A percentile compares a stretch with the other conserved stretches of the same genome.
Conservation (phyloP, 2,797 vertebrate genomes). For the Apogon hyalosoma region DNA sequence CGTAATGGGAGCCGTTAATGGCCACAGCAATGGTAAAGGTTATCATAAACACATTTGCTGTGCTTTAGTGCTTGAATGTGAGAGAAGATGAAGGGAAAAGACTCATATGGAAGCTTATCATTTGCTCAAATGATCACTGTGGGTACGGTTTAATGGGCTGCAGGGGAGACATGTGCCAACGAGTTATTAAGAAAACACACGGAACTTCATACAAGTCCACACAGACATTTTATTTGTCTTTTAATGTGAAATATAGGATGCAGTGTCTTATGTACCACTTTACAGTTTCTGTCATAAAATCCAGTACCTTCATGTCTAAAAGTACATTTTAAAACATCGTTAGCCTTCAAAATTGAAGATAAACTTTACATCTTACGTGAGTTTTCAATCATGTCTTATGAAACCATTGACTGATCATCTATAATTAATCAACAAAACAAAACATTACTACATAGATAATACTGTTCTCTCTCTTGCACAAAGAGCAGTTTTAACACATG, state of each 20-base stretch:
- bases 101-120: constrained; percentile 50
- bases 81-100: constrained; percentile 41
- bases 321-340: too few relatives aligned
- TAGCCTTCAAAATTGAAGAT: too few relatives aligned
- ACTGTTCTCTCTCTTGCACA: too few relatives aligned
- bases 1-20: constrained; percentile 60
- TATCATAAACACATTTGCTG: constrained; percentile 69
- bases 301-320: too few relatives aligned
- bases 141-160: constrained; percentile 25
- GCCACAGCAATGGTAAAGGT: constrained; percentile 55
- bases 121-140: constrained; percentile 54
- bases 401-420: too few relatives aligned
- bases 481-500: too few relatives aligned
- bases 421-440: too few relatives aligned
- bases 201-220: constrained; percentile 11
- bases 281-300: too few relatives aligned
- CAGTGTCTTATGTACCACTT: too few relatives aligned
- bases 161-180: constrained; percentile 12
- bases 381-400: too few relatives aligned
- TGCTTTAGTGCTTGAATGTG: constrained; percentile 43
- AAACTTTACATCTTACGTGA: too few relatives aligned
- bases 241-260: neutral
- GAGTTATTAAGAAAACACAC: constrained; percentile 13
- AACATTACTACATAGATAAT: too few relatives aligned
- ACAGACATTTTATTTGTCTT: neutral